Evolutionary conservation across 2,888 invertebrate genomes (phyloP), one percentile per base, ranked within the genome.

Genomic region (Ametastegia equiseti): DNA sequence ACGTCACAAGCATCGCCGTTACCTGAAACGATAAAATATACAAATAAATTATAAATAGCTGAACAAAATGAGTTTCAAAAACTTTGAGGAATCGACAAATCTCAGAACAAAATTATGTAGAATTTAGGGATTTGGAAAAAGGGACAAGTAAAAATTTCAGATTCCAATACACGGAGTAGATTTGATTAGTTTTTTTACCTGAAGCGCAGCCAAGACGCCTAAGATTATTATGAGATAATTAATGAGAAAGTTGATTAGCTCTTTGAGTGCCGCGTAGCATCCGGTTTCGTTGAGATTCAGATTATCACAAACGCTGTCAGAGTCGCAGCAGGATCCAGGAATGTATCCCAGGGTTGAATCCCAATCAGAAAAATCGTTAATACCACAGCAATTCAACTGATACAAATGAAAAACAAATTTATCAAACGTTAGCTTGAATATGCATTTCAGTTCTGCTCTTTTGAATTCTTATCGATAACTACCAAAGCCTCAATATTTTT

Each of bases 311-410:
- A 47, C 19, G 30, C 15, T 80, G 30, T 42, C 50, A 65, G 80
- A 81, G 47, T 69, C 60, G 54, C 83, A 81, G 23, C 81, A 79
- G 1, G 82, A 82, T 60, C 71, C 65, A 0, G 83, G 82, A 11
- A 82, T 23, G 60, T 78, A 63, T 30, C 75, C 75, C 13, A 80
- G 50, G 2, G 80, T 47, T 36, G 65, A 50, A 23, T 78, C 73
- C 84, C 84, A 84, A 60, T 84, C 83, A 15, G 36, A 47, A 1
- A 73, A 42, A 15, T 78, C 73, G n/a, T 69, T 78, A 7, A 84
- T 69, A 15, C 84, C 84, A 75, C 84, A 84, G 79, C 84, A 84
- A 42, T 67, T 67, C 19, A 83, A 50, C 84, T 84, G 19, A 7
- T 42, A 69, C 15, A 50, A n/a, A 73, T 15, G 0, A 54, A 75